phyloP scores from a whole-genome alignment of 23 tunicate genomes.

The Oikopleura albicans region DNA sequence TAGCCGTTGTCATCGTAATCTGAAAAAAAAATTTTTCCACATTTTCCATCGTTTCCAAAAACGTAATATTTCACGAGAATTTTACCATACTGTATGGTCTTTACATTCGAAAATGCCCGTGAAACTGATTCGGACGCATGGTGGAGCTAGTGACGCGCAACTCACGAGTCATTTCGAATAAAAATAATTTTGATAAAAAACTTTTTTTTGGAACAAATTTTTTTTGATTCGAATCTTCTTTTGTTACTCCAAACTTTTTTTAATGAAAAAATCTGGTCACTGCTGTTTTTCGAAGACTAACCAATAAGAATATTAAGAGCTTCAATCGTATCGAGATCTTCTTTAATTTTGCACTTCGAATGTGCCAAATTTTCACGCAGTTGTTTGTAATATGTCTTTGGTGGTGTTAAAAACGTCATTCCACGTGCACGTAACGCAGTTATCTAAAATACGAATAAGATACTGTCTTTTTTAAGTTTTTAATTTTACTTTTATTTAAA shows the following conservation, averaged over 20 bases:
- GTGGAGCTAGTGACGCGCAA: too few species aligned
- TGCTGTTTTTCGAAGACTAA: too few species aligned
- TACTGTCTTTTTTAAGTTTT: too few species aligned
- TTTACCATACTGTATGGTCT: background rate
- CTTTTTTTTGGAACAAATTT: too few species aligned
- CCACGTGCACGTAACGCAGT: conserved; percentile 37
- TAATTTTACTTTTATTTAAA: too few species aligned
- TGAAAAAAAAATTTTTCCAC: conserved; percentile 19
- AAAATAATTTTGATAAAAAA: too few species aligned
- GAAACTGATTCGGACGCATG: too few species aligned
- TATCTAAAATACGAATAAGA: conserved; percentile 25
- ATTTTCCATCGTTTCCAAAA: background rate
- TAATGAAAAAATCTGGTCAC: too few species aligned
- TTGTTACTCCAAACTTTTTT: too few species aligned
- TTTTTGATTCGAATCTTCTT: too few species aligned
- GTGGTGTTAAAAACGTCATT: conserved; percentile 55
- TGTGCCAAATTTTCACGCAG: conserved; percentile 44
- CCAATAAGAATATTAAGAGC: background rate
- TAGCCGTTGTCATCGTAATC: conserved; percentile 93
- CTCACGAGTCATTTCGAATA: too few species aligned
- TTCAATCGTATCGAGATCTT: conserved; percentile 47
- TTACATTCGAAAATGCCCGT: background rate
- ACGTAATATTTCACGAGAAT: background rate
- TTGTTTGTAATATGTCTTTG: conserved; percentile 42
- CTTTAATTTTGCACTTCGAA: conserved; percentile 46